A percentile compares a stretch with the other conserved stretches of the same genome.
These are phyloP conservation scores for Carabus problematicus DNA, from an alignment of 2,888 invertebrate species.

Conservation along the genomic window DNA sequence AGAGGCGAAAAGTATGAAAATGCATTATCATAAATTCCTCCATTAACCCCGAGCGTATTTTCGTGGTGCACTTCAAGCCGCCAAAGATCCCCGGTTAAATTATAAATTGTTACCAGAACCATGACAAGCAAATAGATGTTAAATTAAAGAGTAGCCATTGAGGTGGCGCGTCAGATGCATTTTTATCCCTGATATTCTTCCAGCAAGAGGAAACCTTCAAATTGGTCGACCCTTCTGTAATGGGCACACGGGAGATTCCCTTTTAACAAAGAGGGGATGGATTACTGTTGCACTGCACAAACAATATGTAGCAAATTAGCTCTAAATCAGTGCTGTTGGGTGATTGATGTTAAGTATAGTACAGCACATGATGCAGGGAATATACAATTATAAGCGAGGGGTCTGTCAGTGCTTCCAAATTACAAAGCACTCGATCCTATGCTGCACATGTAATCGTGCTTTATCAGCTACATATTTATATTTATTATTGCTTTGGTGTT, in stretches of 20 bases:
- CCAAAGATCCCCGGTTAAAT: slow-evolving; percentile 24
- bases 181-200: too few relatives aligned
- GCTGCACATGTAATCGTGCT: too few relatives aligned
- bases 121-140: slow-evolving; percentile 35
- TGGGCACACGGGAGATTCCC: too few relatives aligned
- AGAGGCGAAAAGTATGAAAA: slow-evolving; percentile 41
- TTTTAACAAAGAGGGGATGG: too few relatives aligned
- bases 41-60: slow-evolving; percentile 23
- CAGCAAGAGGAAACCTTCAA: background rate
- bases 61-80: background rate
- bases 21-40: slow-evolving; percentile 41
- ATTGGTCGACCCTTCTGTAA: too few relatives aligned
- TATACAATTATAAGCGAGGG: too few relatives aligned
- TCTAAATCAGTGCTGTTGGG: slow-evolving; percentile 53
- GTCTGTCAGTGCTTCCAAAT: too few relatives aligned
- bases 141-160: slow-evolving; percentile 36
- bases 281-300: slow-evolving; percentile 57
- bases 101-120: slow-evolving; percentile 39
- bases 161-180: background rate
- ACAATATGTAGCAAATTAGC: slow-evolving; percentile 57
- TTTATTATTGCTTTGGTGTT: too few relatives aligned
- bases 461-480: too few relatives aligned
- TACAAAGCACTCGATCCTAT: too few relatives aligned
- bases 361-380: slow-evolving; percentile 22
- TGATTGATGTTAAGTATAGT: slow-evolving; percentile 40